A percentile compares a stretch with the other conserved stretches of the same genome.
Evolutionary conservation across 92 coral and sea anemone species (phyloP).

Genomic region (Parazoanthus darwini): DNA sequence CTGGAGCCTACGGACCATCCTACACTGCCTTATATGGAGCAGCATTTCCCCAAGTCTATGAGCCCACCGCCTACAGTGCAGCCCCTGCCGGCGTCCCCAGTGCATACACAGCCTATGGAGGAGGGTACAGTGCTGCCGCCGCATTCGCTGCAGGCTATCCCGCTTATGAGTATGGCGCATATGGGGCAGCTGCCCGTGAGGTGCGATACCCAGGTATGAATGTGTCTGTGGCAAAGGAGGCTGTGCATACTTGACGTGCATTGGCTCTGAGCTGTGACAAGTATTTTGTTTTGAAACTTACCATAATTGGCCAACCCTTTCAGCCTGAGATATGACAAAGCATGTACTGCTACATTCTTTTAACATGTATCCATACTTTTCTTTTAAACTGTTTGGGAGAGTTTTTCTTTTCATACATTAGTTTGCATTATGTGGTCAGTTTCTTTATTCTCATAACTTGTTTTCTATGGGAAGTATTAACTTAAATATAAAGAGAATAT

Average conservation of each 20-base stretch:
- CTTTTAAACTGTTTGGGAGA: background rate
- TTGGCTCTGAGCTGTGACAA: constrained; percentile 8
- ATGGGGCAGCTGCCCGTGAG: constrained; percentile 67
- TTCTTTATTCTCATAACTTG: background rate
- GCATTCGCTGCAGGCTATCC: constrained; percentile 71
- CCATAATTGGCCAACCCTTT: background rate
- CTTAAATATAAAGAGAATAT: background rate
- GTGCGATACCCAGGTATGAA: constrained; percentile 91
- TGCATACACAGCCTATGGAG: constrained; percentile 69
- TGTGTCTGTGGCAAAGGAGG: constrained; percentile 64
- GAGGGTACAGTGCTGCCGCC: constrained; percentile 61
- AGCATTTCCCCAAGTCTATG: constrained; percentile 78
- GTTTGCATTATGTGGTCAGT: background rate
- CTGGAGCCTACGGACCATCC: constrained; percentile 69
- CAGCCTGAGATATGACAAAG: background rate
- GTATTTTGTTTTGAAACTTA: background rate
- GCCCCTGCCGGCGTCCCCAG: constrained; percentile 66
- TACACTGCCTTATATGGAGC: constrained; percentile 80
- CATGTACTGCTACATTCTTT: no score
- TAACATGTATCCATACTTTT: no score
- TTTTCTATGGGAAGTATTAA: background rate
- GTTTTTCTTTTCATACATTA: background rate
- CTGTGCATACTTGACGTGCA: constrained; percentile 59
- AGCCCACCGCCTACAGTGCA: constrained; percentile 74
- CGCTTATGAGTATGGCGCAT: constrained; percentile 68